These are phyloP conservation scores for Hippopotamus amphibius DNA, from an alignment of 2,113 vertebrate species.

Conservation along the genomic window DNA sequence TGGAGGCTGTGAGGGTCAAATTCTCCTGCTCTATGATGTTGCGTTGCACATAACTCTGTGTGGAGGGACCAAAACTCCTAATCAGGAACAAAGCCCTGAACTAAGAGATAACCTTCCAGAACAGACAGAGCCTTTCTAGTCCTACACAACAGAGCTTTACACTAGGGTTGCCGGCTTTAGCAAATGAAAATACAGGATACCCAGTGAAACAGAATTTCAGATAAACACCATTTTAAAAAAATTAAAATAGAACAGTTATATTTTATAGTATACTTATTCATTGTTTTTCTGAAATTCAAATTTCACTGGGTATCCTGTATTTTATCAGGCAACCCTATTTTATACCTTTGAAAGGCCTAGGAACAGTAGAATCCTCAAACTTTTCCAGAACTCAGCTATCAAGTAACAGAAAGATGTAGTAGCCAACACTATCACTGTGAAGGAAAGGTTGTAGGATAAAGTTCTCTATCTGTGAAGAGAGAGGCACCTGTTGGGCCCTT, in stretches of 20 bases:
- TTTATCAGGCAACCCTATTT: background rate
- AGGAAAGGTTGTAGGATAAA: background rate
- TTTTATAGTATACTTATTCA: background rate
- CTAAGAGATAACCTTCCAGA: background rate
- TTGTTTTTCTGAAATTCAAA: constrained; percentile 44
- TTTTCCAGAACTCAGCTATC: background rate
- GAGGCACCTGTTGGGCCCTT: background rate
- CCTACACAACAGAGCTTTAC: background rate
- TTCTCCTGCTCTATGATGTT: background rate
- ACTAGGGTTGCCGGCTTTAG: background rate
- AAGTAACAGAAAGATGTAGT: background rate
- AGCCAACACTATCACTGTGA: background rate
- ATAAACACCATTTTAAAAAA: background rate
- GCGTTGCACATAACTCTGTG: too few relatives aligned
- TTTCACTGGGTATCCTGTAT: background rate
- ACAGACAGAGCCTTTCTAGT: background rate
- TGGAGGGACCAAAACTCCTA: background rate
- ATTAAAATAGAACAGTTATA: background rate
- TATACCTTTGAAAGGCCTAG: background rate
- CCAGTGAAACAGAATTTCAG: background rate
- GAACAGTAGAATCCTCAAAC: background rate
- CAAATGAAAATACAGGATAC: constrained; percentile 19
- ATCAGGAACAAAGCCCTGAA: background rate
- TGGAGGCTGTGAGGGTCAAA: background rate
- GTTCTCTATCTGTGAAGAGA: background rate